These are phyloP conservation scores for Synergus gifuensis DNA, from an alignment of 2,888 invertebrate genomes.

Conservation along the genomic window DNA sequence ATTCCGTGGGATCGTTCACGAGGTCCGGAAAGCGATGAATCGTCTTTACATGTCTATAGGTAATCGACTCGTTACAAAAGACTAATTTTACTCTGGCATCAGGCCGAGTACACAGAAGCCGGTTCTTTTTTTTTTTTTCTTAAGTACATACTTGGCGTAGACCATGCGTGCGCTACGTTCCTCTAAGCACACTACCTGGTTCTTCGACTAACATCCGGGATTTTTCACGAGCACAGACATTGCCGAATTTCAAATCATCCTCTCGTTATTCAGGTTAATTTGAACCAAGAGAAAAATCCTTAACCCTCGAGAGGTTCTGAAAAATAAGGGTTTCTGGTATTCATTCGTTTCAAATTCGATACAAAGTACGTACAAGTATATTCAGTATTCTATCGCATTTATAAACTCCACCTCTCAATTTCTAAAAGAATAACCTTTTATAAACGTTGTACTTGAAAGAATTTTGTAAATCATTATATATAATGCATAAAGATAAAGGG, in stretches of 20 bases:
- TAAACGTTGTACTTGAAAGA: no score
- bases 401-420: no score
- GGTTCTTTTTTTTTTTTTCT: conserved; percentile 65
- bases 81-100: conserved; percentile 74
- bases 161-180: conserved; percentile 36
- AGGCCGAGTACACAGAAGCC: conserved; percentile 68
- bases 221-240: conserved; percentile 43
- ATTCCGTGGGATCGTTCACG: neutral
- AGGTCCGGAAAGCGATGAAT: conserved; percentile 6
- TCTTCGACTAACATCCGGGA: conserved; percentile 44
- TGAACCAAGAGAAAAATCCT: neutral
- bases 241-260: conserved; percentile 28
- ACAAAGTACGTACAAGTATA: neutral
- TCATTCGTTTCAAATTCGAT: neutral
- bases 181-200: conserved; percentile 54
- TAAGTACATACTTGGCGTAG: conserved; percentile 65
- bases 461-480: no score
- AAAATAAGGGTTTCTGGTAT: neutral
- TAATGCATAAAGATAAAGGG: neutral
- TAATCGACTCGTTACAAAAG: conserved; percentile 67
- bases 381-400: neutral
- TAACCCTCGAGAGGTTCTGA: neutral
- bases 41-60: conserved; percentile 61
- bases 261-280: conserved; percentile 7
- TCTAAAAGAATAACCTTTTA: no score